Percentiles rank a stretch among this genome's conserved stretches.
These are phyloP conservation scores for Chrysoperla carnea DNA, from an alignment of 1,140 invertebrate species.

Conservation along the genomic window DNA sequence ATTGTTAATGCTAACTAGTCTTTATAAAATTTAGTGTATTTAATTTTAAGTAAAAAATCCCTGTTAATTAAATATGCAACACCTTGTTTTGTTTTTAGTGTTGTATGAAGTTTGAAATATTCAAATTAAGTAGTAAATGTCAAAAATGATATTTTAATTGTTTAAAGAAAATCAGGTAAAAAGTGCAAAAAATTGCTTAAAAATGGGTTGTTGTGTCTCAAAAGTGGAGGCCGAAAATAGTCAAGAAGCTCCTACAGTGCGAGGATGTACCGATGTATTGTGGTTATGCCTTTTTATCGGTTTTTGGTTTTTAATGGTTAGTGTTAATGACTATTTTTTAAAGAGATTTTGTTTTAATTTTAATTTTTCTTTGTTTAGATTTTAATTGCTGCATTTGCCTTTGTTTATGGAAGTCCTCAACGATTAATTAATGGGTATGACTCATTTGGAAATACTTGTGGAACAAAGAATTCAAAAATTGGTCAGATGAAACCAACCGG, in stretches of 20 bases:
- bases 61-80: no score
- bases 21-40: no score
- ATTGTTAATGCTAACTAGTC: no score
- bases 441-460: constrained; percentile 92
- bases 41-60: no score
- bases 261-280: constrained; percentile 70
- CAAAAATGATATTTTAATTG: no score
- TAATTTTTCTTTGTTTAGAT: constrained; percentile 31
- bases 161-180: no score
- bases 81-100: no score
- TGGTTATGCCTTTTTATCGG: constrained; percentile 67
- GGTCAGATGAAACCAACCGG: constrained; percentile 59
- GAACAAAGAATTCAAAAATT: constrained; percentile 58
- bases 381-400: constrained; percentile 70
- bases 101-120: no score
- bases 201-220: constrained; percentile 17
- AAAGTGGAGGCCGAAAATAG: constrained; percentile 11
- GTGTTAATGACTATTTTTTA: constrained; percentile 11
- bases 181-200: not conserved
- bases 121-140: no score
- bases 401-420: constrained; percentile 75
- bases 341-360: constrained; percentile 1
- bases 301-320: constrained; percentile 82
- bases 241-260: constrained; percentile 21
- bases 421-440: constrained; percentile 85